A percentile compares a stretch with the other conserved stretches of the same genome.
Conservation (phyloP, 2,113 vertebrate species). For the Muntiacus muntjak region DNA sequence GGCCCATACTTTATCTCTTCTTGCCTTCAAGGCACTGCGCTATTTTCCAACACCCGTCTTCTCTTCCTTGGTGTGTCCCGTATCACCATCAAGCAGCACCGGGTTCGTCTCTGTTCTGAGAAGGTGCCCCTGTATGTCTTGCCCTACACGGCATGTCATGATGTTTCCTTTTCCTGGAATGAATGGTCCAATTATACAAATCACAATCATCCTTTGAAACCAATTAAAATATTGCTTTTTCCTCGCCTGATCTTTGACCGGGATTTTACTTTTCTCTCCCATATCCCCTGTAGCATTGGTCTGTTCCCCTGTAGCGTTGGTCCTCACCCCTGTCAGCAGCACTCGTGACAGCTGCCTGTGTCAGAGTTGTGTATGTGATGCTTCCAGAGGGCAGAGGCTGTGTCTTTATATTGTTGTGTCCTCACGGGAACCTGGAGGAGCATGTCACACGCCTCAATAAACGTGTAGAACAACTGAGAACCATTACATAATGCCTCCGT, state of each 20-base stretch:
- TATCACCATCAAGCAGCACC: not conserved
- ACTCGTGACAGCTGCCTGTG: not conserved
- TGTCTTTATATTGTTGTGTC: not conserved
- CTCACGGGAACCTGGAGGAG: not conserved
- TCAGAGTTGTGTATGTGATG: not conserved
- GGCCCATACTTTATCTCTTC: not conserved
- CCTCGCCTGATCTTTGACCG: not conserved
- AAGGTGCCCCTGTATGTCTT: not conserved
- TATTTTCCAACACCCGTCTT: not conserved
- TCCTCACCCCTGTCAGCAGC: too few species aligned
- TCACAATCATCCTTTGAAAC: not conserved
- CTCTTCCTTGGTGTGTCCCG: not conserved
- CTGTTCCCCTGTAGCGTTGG: not conserved
- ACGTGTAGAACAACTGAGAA: not conserved
- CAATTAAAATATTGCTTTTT: not conserved
- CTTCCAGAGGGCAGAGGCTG: not conserved
- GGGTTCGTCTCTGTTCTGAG: not conserved
- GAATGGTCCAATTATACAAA: not conserved
- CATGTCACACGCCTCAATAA: not conserved
- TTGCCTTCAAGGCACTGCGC: not conserved
- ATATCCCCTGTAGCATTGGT: not conserved
- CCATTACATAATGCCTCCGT: conserved; percentile 15
- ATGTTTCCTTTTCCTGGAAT: not conserved
- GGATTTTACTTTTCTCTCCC: not conserved
- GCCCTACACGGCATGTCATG: not conserved